phyloP scores from a whole-genome alignment of 2,797 vertebrate genomes.

The Cygnus olor region DNA sequence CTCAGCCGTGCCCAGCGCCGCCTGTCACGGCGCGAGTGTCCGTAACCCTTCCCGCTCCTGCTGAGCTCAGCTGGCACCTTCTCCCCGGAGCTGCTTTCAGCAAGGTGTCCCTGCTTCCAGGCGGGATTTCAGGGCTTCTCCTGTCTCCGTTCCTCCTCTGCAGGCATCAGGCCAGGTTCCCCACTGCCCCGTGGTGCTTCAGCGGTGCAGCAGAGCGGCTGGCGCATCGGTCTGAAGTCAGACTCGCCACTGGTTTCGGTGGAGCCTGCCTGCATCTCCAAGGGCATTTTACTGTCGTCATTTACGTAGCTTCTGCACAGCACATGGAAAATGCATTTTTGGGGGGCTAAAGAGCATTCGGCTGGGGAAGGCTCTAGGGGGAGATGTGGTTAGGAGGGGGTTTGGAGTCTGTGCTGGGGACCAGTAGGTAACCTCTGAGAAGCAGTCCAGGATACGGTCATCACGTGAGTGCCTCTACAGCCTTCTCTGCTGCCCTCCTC shows the following conservation, averaged over 20 bases:
- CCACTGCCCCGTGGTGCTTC: rapidly evolving
- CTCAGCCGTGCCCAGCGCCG: background rate
- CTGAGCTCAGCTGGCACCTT: background rate
- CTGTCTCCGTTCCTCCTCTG: background rate
- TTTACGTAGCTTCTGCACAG: background rate
- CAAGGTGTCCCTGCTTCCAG: background rate
- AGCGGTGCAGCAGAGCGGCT: background rate
- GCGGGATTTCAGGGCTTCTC: background rate
- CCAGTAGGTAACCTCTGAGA: background rate
- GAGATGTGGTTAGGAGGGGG: background rate
- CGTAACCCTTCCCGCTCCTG: background rate
- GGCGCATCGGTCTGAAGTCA: background rate
- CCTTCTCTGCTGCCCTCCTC: background rate
- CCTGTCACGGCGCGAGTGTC: background rate
- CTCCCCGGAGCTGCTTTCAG: rapidly evolving
- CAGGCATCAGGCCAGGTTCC: rapidly evolving
- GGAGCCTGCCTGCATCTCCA: background rate
- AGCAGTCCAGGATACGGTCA: rapidly evolving
- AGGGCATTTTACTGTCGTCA: background rate
- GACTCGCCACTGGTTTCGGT: background rate
- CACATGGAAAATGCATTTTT: background rate
- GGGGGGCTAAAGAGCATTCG: rapidly evolving
- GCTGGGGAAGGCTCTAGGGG: background rate
- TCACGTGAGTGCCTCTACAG: rapidly evolving
- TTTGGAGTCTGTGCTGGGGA: background rate